These are phyloP conservation scores for Drosophila paulistorum DNA, from an alignment of 1,140 invertebrate species.

Conservation along the genomic window DNA sequence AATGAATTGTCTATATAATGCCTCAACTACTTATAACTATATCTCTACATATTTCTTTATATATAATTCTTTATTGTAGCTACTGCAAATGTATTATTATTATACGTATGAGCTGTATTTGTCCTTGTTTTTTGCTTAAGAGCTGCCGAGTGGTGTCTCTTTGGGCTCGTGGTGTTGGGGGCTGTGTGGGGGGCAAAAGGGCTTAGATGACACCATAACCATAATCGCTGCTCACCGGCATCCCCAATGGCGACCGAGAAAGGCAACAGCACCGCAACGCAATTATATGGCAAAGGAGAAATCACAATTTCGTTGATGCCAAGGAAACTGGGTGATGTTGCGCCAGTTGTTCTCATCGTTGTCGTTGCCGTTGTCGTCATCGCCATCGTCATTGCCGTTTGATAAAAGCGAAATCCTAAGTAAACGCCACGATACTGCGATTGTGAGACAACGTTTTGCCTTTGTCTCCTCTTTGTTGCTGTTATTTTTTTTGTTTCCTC, in stretches of 20 bases:
- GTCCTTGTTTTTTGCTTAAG: conserved; percentile 10
- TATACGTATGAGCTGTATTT: background rate
- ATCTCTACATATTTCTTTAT: background rate
- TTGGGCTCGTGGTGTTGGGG: background rate
- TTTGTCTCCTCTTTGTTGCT: conserved; percentile 30
- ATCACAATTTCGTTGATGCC: conserved; percentile 44
- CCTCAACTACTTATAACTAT: background rate
- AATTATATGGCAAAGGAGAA: conserved; percentile 49
- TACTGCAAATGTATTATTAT: conserved; percentile 15
- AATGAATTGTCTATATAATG: conserved; percentile 1
- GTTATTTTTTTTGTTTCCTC: background rate
- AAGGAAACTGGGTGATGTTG: conserved; percentile 77
- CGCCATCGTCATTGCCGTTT: conserved; percentile 37
- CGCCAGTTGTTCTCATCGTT: conserved; percentile 28
- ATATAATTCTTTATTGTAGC: conserved; percentile 34
- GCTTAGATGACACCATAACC: conserved; percentile 17
- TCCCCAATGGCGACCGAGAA: conserved; percentile 1
- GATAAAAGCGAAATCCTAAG: conserved; percentile 73
- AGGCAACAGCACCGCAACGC: conserved; percentile 39
- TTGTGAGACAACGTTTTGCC: conserved; percentile 48
- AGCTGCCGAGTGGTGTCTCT: conserved; percentile 3
- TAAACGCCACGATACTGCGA: conserved; percentile 67
- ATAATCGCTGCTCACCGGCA: conserved; percentile 16
- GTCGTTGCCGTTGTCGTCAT: conserved; percentile 8
- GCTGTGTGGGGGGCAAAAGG: background rate